Conservation (phyloP, 37 sponge, comb jelly and placozoan genomes). For the Axinella damicornis region DNA sequence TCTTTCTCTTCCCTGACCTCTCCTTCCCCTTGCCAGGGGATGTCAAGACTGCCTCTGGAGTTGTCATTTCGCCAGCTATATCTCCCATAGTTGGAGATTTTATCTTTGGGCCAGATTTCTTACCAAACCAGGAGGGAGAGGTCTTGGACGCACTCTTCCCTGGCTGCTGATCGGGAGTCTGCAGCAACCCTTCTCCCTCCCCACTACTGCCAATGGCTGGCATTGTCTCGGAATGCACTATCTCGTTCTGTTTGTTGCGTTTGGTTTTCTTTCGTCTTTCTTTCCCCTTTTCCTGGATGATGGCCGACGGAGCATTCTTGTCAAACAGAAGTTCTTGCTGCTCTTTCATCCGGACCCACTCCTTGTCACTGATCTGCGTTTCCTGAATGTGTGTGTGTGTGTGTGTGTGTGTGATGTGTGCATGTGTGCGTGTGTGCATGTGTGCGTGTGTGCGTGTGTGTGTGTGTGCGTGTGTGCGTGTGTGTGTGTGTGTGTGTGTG, state of each 20-base stretch:
- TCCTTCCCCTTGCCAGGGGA: not conserved
- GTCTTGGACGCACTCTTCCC: no score
- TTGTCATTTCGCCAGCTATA: no score
- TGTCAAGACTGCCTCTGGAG: not conserved
- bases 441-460: conserved; percentile 13
- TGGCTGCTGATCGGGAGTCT: no score
- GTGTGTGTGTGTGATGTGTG: conserved; percentile 15
- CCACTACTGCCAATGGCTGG: no score
- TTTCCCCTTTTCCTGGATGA: not conserved
- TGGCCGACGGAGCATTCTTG: conserved; percentile 6
- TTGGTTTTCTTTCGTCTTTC: not conserved
- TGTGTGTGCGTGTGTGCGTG: conserved; percentile 18
- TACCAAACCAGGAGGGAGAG: no score
- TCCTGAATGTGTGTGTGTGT: conserved; percentile 11
- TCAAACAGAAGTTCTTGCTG: conserved; percentile 28
- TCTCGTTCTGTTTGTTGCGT: not conserved
- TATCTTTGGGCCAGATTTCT: no score
- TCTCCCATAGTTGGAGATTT: no score
- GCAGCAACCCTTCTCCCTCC: no score
- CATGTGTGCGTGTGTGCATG: conserved; percentile 7
- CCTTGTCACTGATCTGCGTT: conserved; percentile 4
- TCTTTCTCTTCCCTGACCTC: not conserved
- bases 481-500: conserved; percentile 19
- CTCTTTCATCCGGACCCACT: conserved; percentile 18
- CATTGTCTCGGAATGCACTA: no score